Evolutionary conservation across 2,797 vertebrate genomes (phyloP), one percentile per base, ranked within the genome.

Genomic region (Distichodus sexfasciatus): DNA sequence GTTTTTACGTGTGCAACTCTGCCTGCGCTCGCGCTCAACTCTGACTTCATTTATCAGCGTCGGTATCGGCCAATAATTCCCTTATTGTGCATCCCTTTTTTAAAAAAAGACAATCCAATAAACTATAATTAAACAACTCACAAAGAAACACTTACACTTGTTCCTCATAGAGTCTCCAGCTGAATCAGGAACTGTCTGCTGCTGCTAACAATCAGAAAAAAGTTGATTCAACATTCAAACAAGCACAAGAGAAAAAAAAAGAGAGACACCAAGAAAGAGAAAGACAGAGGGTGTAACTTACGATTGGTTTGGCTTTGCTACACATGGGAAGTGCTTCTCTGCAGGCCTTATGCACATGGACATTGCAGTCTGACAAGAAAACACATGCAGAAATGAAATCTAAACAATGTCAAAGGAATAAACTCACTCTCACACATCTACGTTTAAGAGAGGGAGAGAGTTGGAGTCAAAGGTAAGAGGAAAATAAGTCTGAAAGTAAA

Each of bases 301-400:
- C 95, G 92, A 95, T 95, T 87, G 91, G 90, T 87, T 91, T 96
- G 78, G 91, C 87, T 76, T 94, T 95, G 57, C 90, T 83, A 81
- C 95, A 96, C 58, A 87, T 81, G 61, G 87, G 79, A 60, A 93
- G 80, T 72, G 66, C 91, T 75, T 96, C 95, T 85, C 90, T 90
- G 79, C 95, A 96, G 85, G 87, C 82, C 85, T 95, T 96, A 81
- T 97, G 95, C 65, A 95, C 91, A 41, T 94, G 84, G 50, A 86
- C 84, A 61, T 87, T 83, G 76, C 95, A 97, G 81, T 86, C 95
- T 97, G 87, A 31, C 87, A 85, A 36, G 2, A 55, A 12, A 40
- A 29, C 0, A n/a, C 2, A 1, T 48, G 14, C 6, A n/a, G 14
- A 19, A 24, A 24, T 10, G 3, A 12, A 7, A 23, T 1, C 46